Evolutionary conservation across 1,140 invertebrate species (phyloP).

Genomic region (Hyphantria cunea): DNA sequence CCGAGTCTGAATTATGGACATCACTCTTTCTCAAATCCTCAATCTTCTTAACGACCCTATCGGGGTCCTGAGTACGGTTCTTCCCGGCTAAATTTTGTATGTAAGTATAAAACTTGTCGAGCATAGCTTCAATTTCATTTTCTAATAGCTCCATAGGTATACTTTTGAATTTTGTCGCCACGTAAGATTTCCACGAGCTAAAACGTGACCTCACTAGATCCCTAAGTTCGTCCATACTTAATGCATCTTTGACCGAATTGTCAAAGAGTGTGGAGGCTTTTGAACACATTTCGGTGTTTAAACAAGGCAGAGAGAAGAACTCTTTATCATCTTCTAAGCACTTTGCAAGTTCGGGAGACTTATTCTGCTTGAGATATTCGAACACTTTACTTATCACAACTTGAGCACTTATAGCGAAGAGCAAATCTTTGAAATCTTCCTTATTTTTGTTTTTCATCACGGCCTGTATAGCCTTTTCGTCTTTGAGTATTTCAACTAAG

Average conservation of each 20-base stretch:
- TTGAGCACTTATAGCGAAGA: slow-evolving; percentile 68
- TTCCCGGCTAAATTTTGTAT: slow-evolving; percentile 66
- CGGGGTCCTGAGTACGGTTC: slow-evolving; percentile 50
- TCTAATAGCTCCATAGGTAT: slow-evolving; percentile 66
- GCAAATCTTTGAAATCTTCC: slow-evolving; percentile 64
- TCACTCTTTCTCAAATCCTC: slow-evolving; percentile 50
- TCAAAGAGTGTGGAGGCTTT: slow-evolving; percentile 65
- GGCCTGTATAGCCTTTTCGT: slow-evolving; percentile 60
- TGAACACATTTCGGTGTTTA: slow-evolving; percentile 57
- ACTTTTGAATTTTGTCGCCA: slow-evolving; percentile 61
- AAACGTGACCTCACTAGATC: slow-evolving; percentile 60
- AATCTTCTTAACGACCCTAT: slow-evolving; percentile 60
- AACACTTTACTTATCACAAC: slow-evolving; percentile 71
- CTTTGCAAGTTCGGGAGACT: slow-evolving; percentile 58
- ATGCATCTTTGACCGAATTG: slow-evolving; percentile 67
- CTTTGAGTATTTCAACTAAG: slow-evolving; percentile 58
- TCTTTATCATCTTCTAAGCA: slow-evolving; percentile 60
- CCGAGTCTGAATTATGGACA: slow-evolving; percentile 42
- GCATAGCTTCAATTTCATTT: slow-evolving; percentile 62
- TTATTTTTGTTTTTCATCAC: slow-evolving; percentile 61
- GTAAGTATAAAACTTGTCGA: slow-evolving; percentile 68
- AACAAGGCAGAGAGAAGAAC: slow-evolving; percentile 42
- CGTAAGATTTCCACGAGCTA: slow-evolving; percentile 66
- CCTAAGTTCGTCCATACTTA: slow-evolving; percentile 65
- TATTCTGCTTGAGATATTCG: slow-evolving; percentile 67